Evolutionary conservation across 2,113 vertebrate genomes (phyloP), one percentile per base, ranked within the genome.

Genomic region (Nannobrachium achirus): DNA sequence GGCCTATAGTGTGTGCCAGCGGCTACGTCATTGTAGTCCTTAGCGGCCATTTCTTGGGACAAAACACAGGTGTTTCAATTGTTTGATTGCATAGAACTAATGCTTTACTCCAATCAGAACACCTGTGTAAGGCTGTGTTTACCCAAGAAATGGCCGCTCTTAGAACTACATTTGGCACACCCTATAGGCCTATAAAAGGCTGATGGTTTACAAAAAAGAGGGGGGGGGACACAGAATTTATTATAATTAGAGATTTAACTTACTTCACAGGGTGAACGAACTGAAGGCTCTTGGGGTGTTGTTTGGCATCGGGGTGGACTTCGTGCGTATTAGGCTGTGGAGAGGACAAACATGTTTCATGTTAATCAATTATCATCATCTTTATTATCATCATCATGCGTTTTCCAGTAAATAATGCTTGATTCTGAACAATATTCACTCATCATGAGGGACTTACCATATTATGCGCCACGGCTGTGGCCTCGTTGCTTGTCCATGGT

Each of bases 241-340:
- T 33, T 33, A 33, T 33, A 33, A 33, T 5, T 55, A 20, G 56
- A 42, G 1, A 52, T 45, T 15, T n/a, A 16, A 66, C 93, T 93
- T 89, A 98, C 96, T 95, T 95, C 13, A 98, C 95, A 0, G 96
- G 96, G 56, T 98, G 96, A 44, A 81, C 73, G 84, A 94, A 86
- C 1, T 85, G 88, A 16, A 75, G 81, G 63, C 68, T 66, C 80
- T 98, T 96, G 48, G 51, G 6, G 6, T 53, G 39, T n/a, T n/a
- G n/a, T 3, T 76, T 78, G 2, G 50, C 50, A 13, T 33, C 72
- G n/a, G 60, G 41, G 8, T 51, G 15, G 10, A 70, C n/a, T 52
- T 50, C 87, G 59, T 13, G 69, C 60, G 75, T 48, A 61, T 76
- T 73, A 72, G 73, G 78, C 91, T 76, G 62, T 10, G 48, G 64